phyloP scores from a whole-genome alignment of 2,797 vertebrate species.

The Helostoma temminkii region DNA sequence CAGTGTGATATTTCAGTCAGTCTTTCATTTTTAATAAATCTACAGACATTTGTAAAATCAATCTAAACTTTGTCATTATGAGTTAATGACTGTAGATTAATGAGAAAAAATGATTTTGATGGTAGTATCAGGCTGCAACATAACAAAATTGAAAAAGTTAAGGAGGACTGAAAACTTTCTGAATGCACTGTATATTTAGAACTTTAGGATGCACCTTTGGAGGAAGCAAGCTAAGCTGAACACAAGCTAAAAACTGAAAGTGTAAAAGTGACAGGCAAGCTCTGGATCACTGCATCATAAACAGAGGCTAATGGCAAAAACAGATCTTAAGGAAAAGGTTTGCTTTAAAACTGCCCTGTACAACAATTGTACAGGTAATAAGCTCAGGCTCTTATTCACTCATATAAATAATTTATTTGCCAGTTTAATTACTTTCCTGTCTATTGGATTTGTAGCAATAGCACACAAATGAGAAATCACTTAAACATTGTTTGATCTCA shows the following conservation, averaged over 20 bases:
- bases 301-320: no score
- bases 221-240: not conserved
- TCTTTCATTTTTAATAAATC: no score
- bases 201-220: not conserved
- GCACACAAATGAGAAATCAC: constrained; percentile 34
- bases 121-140: no score
- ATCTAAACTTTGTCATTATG: no score
- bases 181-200: no score
- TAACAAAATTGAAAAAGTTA: no score
- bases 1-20: no score
- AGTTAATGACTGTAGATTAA: no score
- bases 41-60: no score
- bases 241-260: not conserved
- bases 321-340: not conserved
- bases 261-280: not conserved
- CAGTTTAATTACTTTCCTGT: constrained; percentile 33
- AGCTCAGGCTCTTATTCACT: not conserved
- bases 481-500: constrained; percentile 26
- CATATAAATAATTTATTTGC: constrained; percentile 30
- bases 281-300: not conserved
- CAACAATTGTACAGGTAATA: not conserved
- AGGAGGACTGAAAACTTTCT: no score
- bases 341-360: not conserved
- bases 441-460: constrained; percentile 30
- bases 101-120: no score